Percentiles rank a stretch among this genome's conserved stretches.
These are phyloP conservation scores for Nudaria mundana DNA, from an alignment of 2,888 invertebrate species.

Conservation along the genomic window DNA sequence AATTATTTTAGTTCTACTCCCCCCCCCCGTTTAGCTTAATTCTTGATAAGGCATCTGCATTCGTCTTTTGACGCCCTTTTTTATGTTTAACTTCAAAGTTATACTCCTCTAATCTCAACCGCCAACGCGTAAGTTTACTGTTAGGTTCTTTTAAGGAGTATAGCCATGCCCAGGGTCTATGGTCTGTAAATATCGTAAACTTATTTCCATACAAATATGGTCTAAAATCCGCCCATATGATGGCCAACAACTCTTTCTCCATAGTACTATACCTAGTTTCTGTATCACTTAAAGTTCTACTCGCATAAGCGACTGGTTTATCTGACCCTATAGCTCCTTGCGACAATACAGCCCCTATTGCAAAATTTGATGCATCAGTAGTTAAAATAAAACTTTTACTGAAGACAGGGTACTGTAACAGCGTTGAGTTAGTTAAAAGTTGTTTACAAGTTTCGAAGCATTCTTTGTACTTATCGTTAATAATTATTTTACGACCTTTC, in stretches of 20 bases:
- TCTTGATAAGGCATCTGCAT: background rate
- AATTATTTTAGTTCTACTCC: too few relatives aligned
- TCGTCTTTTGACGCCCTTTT: background rate
- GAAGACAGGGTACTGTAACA: slow-evolving; percentile 49
- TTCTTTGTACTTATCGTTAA: slow-evolving; percentile 17
- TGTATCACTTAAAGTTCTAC: slow-evolving; percentile 23
- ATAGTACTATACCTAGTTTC: slow-evolving; percentile 25
- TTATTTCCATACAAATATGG: slow-evolving; percentile 46
- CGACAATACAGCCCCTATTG: slow-evolving; percentile 34
- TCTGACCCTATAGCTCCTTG: slow-evolving; percentile 33
- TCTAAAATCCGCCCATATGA: slow-evolving; percentile 44
- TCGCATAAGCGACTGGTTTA: slow-evolving; percentile 32
- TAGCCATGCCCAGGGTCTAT: slow-evolving; percentile 46
- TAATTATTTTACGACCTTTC: slow-evolving; percentile 15
- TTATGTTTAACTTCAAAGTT: slow-evolving; percentile 20
- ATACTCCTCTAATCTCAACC: slow-evolving; percentile 36
- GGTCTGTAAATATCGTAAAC: slow-evolving; percentile 53
- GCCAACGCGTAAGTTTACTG: slow-evolving; percentile 45
- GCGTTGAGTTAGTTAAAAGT: slow-evolving; percentile 36
- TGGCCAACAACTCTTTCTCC: slow-evolving; percentile 47
- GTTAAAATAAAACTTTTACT: slow-evolving; percentile 28
- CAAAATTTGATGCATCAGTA: slow-evolving; percentile 33
- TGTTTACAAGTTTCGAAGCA: slow-evolving; percentile 35
- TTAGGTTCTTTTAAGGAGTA: slow-evolving; percentile 49
- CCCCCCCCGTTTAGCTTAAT: too few relatives aligned